Evolutionary conservation across 2,113 vertebrate genomes (phyloP).

Genomic region (Lota lota): DNA sequence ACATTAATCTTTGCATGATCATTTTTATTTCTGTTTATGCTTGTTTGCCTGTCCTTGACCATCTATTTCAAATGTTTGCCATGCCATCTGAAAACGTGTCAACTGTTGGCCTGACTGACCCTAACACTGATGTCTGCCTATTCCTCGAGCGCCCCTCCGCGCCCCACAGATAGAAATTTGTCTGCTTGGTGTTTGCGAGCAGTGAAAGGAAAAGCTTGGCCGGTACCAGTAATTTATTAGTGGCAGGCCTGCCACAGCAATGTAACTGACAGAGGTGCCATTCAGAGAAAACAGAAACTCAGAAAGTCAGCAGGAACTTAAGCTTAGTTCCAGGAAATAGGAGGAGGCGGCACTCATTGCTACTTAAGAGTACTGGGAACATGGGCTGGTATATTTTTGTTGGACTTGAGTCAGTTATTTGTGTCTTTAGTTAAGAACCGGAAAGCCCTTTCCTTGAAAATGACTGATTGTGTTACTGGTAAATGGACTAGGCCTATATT

Average conservation of each 20-base stretch:
- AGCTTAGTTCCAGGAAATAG: constrained; percentile 44
- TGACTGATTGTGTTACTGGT: too few relatives aligned
- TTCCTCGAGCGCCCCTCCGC: constrained; percentile 9
- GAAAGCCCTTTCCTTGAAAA: too few relatives aligned
- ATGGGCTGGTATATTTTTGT: constrained; percentile 21
- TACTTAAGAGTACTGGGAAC: constrained; percentile 22
- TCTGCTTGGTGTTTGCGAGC: constrained; percentile 55
- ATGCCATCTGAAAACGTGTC: constrained; percentile 24
- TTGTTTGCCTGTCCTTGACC: not conserved
- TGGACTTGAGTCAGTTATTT: constrained; percentile 7
- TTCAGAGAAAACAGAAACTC: constrained; percentile 55
- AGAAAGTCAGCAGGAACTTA: constrained; percentile 38
- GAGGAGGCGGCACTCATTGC: constrained; percentile 42
- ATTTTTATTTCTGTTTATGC: constrained; percentile 7
- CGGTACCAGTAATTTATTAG: constrained; percentile 71
- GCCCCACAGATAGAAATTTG: constrained; percentile 66
- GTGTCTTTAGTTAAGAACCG: not conserved
- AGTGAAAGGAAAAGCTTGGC: constrained; percentile 69
- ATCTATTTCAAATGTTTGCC: constrained; percentile 5
- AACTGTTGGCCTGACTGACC: constrained; percentile 51
- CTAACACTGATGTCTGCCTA: constrained; percentile 14
- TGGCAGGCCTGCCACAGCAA: constrained; percentile 60
- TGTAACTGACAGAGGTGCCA: constrained; percentile 61
- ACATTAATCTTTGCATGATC: too few relatives aligned
- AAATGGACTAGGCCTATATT: too few relatives aligned